These are phyloP conservation scores for Camptogramma bilineatum DNA, from an alignment of 2,888 invertebrate genomes.

Conservation along the genomic window DNA sequence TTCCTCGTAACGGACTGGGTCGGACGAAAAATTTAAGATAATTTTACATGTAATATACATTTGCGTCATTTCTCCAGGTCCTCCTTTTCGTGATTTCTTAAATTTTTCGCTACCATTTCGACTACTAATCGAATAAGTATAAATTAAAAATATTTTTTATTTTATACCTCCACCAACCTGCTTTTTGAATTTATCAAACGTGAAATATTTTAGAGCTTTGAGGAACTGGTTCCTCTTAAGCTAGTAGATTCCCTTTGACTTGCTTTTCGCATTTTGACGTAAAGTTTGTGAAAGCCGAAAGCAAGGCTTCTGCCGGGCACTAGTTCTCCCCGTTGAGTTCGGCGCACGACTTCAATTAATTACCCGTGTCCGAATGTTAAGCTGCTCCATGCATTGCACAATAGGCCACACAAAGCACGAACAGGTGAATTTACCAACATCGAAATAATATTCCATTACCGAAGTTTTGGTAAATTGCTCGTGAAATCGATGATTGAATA, in stretches of 20 bases:
- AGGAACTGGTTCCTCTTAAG: not conserved
- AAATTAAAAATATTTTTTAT: no score
- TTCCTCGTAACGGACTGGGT: no score
- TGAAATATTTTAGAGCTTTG: not conserved
- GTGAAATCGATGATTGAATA: constrained; percentile 70
- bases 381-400: constrained; percentile 48
- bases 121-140: no score
- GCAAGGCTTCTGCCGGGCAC: constrained; percentile 33
- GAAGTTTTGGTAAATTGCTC: constrained; percentile 59
- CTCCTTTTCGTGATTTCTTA: no score
- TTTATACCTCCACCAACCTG: not conserved
- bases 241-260: not conserved
- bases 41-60: no score
- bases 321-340: constrained; percentile 51
- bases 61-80: no score
- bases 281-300: constrained; percentile 23
- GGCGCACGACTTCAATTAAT: constrained; percentile 62
- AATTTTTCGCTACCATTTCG: no score
- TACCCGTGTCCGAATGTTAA: constrained; percentile 67
- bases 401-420: constrained; percentile 39
- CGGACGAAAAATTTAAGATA: no score
- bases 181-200: not conserved
- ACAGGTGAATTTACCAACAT: constrained; percentile 29
- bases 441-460: constrained; percentile 51
- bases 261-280: constrained; percentile 1